Evolutionary conservation across 2,113 vertebrate species (phyloP).

Genomic region (Oncorhynchus masou): DNA sequence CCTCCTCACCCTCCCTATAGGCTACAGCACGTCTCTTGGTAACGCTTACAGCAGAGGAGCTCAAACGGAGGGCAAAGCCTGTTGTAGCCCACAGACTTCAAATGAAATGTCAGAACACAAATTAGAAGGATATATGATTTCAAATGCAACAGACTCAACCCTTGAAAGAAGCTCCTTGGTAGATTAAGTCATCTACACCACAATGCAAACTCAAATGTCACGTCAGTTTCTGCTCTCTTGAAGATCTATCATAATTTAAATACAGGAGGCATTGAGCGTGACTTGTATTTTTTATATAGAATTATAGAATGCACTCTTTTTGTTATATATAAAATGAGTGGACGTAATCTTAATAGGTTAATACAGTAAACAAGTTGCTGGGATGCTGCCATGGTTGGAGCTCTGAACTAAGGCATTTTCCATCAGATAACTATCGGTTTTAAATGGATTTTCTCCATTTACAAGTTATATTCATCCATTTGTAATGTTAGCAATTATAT

Average conservation of each 20-base stretch:
- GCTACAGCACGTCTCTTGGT: background rate
- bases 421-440: background rate
- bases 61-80: background rate
- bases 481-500: background rate
- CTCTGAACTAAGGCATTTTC: background rate
- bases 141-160: background rate
- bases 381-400: slow-evolving; percentile 7
- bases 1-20: slow-evolving; percentile 11
- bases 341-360: slow-evolving; percentile 7
- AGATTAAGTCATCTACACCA: slow-evolving; percentile 34
- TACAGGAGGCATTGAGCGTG: slow-evolving; percentile 48
- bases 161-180: background rate
- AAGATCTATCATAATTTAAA: slow-evolving; percentile 43
- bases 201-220: slow-evolving; percentile 21
- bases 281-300: slow-evolving; percentile 62
- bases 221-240: slow-evolving; percentile 24
- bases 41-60: slow-evolving; percentile 19
- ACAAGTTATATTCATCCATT: slow-evolving; percentile 35
- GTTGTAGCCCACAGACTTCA: background rate
- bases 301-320: slow-evolving; percentile 49
- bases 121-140: background rate
- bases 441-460: slow-evolving; percentile 2
- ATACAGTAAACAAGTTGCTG: background rate
- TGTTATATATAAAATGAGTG: slow-evolving; percentile 59
- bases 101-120: background rate